Conservation (phyloP, 2,797 vertebrate species). For the Sebastes itinus region DNA sequence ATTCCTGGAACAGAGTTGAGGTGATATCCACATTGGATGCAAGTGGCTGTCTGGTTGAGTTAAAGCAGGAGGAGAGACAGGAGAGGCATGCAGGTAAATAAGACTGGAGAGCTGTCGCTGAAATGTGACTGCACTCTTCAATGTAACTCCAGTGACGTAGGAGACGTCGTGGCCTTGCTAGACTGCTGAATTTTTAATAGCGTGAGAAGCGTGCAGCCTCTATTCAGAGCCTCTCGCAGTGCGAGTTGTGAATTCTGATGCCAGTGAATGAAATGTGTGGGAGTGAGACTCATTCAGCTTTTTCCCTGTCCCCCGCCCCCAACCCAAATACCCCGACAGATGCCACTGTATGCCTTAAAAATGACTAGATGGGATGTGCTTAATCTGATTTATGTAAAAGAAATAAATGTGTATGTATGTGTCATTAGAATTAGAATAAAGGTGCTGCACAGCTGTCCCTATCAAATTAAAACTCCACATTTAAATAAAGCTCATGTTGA, state of each 20-base stretch:
- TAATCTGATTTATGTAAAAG: conserved; percentile 27
- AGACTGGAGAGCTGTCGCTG: conserved; percentile 75
- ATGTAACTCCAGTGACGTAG: conserved; percentile 83
- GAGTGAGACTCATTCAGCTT: conserved; percentile 85
- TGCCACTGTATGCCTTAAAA: conserved; percentile 64
- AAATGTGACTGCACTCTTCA: conserved; percentile 83
- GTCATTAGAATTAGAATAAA: neutral
- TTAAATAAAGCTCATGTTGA: neutral
- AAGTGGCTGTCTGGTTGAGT: conserved; percentile 59
- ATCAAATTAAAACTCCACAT: neutral
- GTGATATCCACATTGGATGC: conserved; percentile 47
- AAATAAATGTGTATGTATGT: conserved; percentile 3
- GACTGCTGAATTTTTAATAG: conserved; percentile 88
- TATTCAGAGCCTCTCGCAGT: conserved; percentile 79
- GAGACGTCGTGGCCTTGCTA: conserved; percentile 82
- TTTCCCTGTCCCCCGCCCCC: conserved; percentile 64
- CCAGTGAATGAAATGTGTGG: conserved; percentile 84
- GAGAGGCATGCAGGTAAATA: conserved; percentile 74
- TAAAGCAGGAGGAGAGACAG: conserved; percentile 51
- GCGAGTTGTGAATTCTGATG: conserved; percentile 83
- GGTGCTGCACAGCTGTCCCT: neutral
- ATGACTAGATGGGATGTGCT: conserved; percentile 21
- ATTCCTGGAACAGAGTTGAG: conserved; percentile 36
- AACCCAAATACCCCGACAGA: conserved; percentile 67
- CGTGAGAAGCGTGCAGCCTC: conserved; percentile 75